Base-by-base conservation (phyloP, 2,888 invertebrate species). In the Lobophora halterata region DNA sequence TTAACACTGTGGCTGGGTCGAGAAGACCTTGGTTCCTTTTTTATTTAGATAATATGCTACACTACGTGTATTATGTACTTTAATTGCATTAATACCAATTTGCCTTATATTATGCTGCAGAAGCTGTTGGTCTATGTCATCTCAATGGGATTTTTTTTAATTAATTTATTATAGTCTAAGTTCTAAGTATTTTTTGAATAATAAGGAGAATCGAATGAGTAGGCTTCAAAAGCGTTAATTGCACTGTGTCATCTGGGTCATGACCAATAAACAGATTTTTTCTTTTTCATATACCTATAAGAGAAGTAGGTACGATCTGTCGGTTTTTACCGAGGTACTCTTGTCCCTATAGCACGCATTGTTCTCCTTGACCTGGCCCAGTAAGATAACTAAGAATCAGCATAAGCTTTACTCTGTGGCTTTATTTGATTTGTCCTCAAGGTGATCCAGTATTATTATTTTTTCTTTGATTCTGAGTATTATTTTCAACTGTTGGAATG, bases 351-450 rank as follows among this genome's bases (percentile, higher is more conserved):
- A 44, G 18, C 32, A 11, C 16, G 46, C 38, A 49, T 47, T 52
- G 53, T 34, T 54, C 43, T 40, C 61, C 65, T 65, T 65, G 65
- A 54, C 63, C 63, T 52, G 40, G 45, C 46, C 49, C 42, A 20
- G 19, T 24, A 5, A 25, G 20, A 43, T 41, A 16, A 28, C 36
- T 37, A 38, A 24, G 23, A 16, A 30, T 20, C 31, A 16, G 6
- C 17, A 30, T 27, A 17, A 6, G 13, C 10, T 10, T 19, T 16
- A 10, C n/a, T n/a, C n/a, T n/a, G n/a, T n/a, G n/a, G n/a, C n/a
- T n/a, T n/a, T n/a, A n/a, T 19, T 16, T 10, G 8, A 7, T 6
- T 3, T 5, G 14, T 3, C 8, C 6, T 4, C 37, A 43, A 43
- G 43, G 43, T 43, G 33, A 43, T 29, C 36, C n/a, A n/a, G n/a